These are phyloP conservation scores for Orchestia grillus DNA, from an alignment of 1,140 invertebrate genomes.

Conservation along the genomic window DNA sequence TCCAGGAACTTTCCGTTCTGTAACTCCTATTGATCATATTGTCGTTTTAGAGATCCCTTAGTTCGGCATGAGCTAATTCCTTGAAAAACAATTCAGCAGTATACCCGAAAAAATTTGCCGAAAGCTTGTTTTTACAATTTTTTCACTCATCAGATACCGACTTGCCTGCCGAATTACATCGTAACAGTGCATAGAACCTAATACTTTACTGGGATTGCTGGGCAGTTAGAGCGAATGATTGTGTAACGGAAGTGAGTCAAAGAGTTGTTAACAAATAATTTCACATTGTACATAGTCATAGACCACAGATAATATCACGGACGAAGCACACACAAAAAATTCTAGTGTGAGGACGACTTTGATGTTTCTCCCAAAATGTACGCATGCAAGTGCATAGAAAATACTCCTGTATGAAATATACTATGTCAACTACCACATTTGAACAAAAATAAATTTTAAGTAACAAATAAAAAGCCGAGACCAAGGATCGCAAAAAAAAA, in stretches of 20 bases:
- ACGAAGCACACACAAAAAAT: no score
- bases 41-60: not conserved
- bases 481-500: not conserved
- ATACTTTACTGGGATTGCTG: not conserved
- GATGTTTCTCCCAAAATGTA: not conserved
- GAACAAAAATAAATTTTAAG: not conserved
- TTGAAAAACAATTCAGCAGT: not conserved
- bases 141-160: not conserved
- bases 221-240: not conserved
- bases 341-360: no score
- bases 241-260: not conserved
- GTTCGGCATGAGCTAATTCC: not conserved
- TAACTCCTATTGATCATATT: not conserved
- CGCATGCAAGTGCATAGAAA: not conserved
- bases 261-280: no score
- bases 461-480: not conserved
- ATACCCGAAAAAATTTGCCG: not conserved
- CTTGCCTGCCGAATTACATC: not conserved
- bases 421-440: not conserved
- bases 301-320: no score
- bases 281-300: no score
- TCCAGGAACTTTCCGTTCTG: not conserved
- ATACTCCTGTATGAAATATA: not conserved
- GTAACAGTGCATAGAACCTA: not conserved
- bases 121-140: not conserved